Conservation (phyloP, 2,797 vertebrate genomes). For the Bradypodion ventrale region DNA sequence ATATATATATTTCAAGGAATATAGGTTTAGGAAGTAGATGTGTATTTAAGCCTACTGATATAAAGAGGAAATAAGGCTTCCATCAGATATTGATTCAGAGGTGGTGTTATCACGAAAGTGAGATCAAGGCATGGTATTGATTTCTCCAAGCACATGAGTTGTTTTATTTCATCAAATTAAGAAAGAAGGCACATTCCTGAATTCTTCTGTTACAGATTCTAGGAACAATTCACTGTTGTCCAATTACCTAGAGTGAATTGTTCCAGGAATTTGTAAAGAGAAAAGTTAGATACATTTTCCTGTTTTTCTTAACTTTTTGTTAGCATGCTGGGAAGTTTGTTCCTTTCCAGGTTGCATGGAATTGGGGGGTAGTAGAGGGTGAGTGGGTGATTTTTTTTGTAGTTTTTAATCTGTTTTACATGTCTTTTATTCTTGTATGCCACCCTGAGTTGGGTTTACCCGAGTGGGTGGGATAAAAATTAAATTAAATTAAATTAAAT, state of each 20-base stretch:
- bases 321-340: constrained; percentile 28
- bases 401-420: too few relatives aligned
- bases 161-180: constrained; percentile 46
- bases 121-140: constrained; percentile 53
- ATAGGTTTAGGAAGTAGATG: constrained; percentile 39
- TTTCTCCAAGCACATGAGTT: not conserved
- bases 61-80: constrained; percentile 11
- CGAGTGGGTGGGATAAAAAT: too few relatives aligned
- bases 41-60: constrained; percentile 57
- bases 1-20: constrained; percentile 49
- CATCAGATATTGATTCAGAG: constrained; percentile 43
- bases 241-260: constrained; percentile 6
- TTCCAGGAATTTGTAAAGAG: too few relatives aligned
- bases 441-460: too few relatives aligned
- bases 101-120: constrained; percentile 36
- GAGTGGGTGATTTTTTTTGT: too few relatives aligned
- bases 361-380: too few relatives aligned
- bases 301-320: constrained; percentile 36
- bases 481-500: too few relatives aligned
- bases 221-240: constrained; percentile 30
- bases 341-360: constrained; percentile 38
- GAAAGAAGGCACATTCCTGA: constrained; percentile 38
- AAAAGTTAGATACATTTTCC: constrained; percentile 1
- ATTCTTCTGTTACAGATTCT: constrained; percentile 45
- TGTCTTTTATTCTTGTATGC: too few relatives aligned